phyloP scores from a whole-genome alignment of 2,797 vertebrate genomes.

The Antennarius maculatus region DNA sequence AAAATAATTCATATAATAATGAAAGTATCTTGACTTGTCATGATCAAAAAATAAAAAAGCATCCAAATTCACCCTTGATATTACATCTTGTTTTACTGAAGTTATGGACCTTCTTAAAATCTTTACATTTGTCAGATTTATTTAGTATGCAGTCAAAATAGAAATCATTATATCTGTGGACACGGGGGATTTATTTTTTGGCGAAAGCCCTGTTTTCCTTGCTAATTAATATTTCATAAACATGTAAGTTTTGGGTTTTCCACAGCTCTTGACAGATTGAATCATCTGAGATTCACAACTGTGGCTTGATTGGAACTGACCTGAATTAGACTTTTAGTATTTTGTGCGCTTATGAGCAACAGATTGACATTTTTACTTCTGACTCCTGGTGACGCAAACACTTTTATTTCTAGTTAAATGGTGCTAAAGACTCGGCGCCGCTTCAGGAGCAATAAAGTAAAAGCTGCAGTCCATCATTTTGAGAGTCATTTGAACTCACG shows the following conservation, averaged over 20 bases:
- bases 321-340: conserved; percentile 6
- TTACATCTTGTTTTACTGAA: too few species aligned
- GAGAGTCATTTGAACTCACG: conserved; percentile 37
- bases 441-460: conserved; percentile 42
- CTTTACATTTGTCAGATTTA: too few species aligned
- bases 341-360: conserved; percentile 8
- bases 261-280: conserved; percentile 3
- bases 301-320: conserved; percentile 7
- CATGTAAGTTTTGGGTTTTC: background rate
- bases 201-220: conserved; percentile 2
- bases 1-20: too few species aligned
- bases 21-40: too few species aligned
- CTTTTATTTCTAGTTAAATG: conserved; percentile 42
- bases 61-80: too few species aligned
- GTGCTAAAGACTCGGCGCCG: conserved; percentile 7
- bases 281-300: background rate
- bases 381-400: conserved; percentile 24
- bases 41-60: too few species aligned
- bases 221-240: background rate
- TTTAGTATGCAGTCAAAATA: too few species aligned
- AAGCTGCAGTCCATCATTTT: conserved; percentile 34
- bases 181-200: conserved; percentile 20
- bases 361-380: conserved; percentile 15
- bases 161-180: too few species aligned
- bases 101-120: too few species aligned